These are phyloP conservation scores for Xylota sylvarum DNA, from an alignment of 2,888 invertebrate species.

Conservation along the genomic window DNA sequence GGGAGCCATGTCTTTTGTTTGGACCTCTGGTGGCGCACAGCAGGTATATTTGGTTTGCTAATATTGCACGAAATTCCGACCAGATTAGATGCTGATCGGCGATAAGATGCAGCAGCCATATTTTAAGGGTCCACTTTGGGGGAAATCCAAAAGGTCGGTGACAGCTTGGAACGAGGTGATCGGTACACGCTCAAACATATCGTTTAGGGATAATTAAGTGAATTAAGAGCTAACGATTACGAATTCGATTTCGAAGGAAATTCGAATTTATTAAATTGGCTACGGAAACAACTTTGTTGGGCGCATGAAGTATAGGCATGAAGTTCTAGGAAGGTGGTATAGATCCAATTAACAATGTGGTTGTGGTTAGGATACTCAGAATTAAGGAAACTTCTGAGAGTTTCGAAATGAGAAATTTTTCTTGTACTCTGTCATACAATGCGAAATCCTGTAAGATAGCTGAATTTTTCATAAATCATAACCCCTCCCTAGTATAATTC, in stretches of 20 bases:
- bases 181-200: conserved; percentile 33
- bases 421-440: too few relatives aligned
- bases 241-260: conserved; percentile 51
- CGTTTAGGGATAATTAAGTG: conserved; percentile 62
- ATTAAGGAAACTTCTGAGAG: conserved; percentile 15
- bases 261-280: conserved; percentile 54
- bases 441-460: too few relatives aligned
- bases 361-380: conserved; percentile 53
- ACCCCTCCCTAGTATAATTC: too few relatives aligned
- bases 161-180: conserved; percentile 62
- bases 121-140: conserved; percentile 31
- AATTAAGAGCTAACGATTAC: conserved; percentile 39
- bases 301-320: neutral
- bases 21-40: conserved; percentile 23
- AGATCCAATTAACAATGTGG: conserved; percentile 14
- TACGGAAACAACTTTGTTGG: conserved; percentile 32
- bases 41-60: conserved; percentile 39
- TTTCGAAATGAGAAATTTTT: neutral
- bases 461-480: too few relatives aligned
- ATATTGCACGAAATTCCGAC: conserved; percentile 53
- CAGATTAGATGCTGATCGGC: conserved; percentile 56
- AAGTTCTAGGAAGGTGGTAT: conserved; percentile 51
- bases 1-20: conserved; percentile 71
- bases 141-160: conserved; percentile 35
- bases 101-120: conserved; percentile 51